A percentile compares a stretch with the other conserved stretches of the same genome.
phyloP scores from a whole-genome alignment of 1,140 invertebrate species.

The Aphaenogaster rudis region DNA sequence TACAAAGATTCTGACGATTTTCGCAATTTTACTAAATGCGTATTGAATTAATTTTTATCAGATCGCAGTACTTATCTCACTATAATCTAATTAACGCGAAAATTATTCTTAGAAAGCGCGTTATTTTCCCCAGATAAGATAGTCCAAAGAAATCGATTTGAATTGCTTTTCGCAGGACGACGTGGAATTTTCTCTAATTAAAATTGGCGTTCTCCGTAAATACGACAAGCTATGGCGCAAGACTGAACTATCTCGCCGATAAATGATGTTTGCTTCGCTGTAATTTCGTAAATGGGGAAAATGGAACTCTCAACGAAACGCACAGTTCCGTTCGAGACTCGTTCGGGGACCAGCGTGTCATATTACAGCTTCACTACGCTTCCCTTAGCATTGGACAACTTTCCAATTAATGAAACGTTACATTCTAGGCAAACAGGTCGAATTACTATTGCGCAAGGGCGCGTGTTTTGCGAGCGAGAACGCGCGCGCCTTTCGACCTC shows the following conservation, averaged over 20 bases:
- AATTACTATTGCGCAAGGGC: conserved; percentile 68
- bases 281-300: conserved; percentile 39
- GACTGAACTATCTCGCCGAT: conserved; percentile 24
- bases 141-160: conserved; percentile 1
- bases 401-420: conserved; percentile 77
- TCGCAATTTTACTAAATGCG: not conserved
- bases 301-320: conserved; percentile 10
- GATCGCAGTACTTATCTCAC: not conserved
- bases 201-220: not conserved
- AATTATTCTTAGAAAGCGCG: not conserved
- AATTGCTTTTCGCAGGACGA: not conserved
- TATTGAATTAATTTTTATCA: not conserved
- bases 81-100: conserved; percentile 30
- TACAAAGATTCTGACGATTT: not conserved
- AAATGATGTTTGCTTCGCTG: conserved; percentile 23
- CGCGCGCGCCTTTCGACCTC: conserved; percentile 32
- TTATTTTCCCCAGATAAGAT: not conserved
- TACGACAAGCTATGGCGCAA: not conserved
- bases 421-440: conserved; percentile 67
- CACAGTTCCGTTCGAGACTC: not conserved
- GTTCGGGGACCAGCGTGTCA: not conserved
- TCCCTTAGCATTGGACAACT: conserved; percentile 63
- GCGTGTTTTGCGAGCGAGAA: not conserved
- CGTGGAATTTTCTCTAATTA: not conserved
- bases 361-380: conserved; percentile 30